Conservation (phyloP, 1,140 invertebrate genomes). For the Drosophila bifasciata region DNA sequence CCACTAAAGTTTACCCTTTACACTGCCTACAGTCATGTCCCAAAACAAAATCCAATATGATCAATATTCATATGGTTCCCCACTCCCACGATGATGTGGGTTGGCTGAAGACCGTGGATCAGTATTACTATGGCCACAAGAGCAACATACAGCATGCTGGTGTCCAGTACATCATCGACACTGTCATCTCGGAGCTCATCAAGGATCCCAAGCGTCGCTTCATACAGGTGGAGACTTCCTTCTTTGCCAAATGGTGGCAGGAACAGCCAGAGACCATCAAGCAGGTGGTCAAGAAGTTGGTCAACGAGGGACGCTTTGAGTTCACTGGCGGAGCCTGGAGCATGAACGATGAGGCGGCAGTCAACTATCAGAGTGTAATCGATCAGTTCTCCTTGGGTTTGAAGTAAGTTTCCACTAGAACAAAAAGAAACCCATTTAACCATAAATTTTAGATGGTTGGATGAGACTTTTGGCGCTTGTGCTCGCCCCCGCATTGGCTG, state of each 20-base stretch:
- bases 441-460: constrained; percentile 85
- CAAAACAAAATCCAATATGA: constrained; percentile 86
- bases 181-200: constrained; percentile 91
- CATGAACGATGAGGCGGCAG: constrained; percentile 97
- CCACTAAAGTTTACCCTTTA: neutral
- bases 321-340: constrained; percentile 95
- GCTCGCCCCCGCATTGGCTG: constrained; percentile 93
- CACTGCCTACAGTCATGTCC: constrained; percentile 85
- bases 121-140: constrained; percentile 93
- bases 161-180: constrained; percentile 96
- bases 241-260: constrained; percentile 96
- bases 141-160: constrained; percentile 91
- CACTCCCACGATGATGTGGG: constrained; percentile 96
- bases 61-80: constrained; percentile 93
- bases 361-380: constrained; percentile 97
- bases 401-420: constrained; percentile 85
- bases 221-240: constrained; percentile 93
- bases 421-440: neutral
- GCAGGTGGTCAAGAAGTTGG: constrained; percentile 86
- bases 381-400: constrained; percentile 95
- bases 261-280: constrained; percentile 88
- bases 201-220: constrained; percentile 90
- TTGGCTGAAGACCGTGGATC: constrained; percentile 96
- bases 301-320: constrained; percentile 92
- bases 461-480: constrained; percentile 94